A percentile compares a stretch with the other conserved stretches of the same genome.
Evolutionary conservation across 1,140 invertebrate genomes (phyloP).

Genomic region (Drosophila pallidifrons): DNA sequence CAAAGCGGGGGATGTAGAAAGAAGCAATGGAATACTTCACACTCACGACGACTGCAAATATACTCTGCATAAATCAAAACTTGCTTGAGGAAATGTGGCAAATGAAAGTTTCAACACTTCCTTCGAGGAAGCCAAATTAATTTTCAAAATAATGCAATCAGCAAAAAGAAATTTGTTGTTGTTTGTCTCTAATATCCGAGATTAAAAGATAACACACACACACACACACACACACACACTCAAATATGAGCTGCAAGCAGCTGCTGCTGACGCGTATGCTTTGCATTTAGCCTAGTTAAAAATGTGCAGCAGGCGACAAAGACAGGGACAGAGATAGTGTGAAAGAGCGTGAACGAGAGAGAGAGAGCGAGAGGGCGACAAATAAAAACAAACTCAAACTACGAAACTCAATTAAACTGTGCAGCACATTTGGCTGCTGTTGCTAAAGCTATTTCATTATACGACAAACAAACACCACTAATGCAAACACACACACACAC

Average conservation of each 20-base stretch:
- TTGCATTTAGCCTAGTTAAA: conserved; percentile 16
- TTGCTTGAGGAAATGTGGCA: neutral
- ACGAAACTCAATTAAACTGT: conserved; percentile 58
- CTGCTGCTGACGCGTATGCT: conserved; percentile 8
- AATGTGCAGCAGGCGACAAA: neutral
- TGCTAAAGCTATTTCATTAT: conserved; percentile 9
- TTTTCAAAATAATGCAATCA: conserved; percentile 6
- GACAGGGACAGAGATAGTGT: neutral
- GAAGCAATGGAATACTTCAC: conserved; percentile 1
- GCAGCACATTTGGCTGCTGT: conserved; percentile 27
- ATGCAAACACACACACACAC: neutral
- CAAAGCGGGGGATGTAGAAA: neutral
- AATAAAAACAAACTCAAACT: conserved; percentile 25
- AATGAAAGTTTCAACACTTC: neutral
- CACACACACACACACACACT: too few relatives aligned
- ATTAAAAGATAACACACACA: conserved; percentile 21
- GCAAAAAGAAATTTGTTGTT: neutral
- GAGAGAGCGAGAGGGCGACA: neutral
- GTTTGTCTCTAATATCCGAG: neutral
- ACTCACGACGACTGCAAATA: neutral
- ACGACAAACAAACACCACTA: conserved; percentile 15
- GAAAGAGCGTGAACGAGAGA: neutral
- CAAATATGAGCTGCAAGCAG: conserved; percentile 9
- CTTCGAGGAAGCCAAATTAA: neutral
- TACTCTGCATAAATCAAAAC: neutral